A percentile compares a stretch with the other conserved stretches of the same genome.
These are phyloP conservation scores for Augochlora pura DNA, from an alignment of 1,140 invertebrate species.

Conservation along the genomic window DNA sequence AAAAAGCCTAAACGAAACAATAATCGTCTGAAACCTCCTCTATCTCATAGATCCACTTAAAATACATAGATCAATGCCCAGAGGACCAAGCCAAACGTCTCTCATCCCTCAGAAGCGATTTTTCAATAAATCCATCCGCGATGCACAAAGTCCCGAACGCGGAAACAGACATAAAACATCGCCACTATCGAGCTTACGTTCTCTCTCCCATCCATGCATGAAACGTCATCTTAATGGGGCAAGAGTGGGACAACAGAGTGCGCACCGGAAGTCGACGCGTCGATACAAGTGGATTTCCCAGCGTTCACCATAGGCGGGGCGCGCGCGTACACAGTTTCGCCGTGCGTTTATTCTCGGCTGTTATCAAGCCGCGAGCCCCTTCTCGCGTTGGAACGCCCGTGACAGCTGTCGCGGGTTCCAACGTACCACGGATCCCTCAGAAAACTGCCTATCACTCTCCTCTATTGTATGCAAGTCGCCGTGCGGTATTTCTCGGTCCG, in stretches of 20 bases:
- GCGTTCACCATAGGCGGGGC: not conserved
- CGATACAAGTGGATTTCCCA: conserved; percentile 34
- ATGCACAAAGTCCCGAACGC: too few species aligned
- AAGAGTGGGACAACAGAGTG: not conserved
- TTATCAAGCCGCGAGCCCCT: conserved; percentile 38
- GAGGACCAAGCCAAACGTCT: too few species aligned
- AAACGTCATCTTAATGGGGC: too few species aligned
- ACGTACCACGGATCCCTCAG: conserved; percentile 41
- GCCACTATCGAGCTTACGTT: too few species aligned
- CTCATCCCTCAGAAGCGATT: too few species aligned
- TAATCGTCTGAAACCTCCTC: too few species aligned
- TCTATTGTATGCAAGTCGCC: conserved; percentile 61
- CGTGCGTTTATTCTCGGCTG: conserved; percentile 38
- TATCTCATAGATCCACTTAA: too few species aligned
- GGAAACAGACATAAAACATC: too few species aligned
- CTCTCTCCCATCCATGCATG: too few species aligned
- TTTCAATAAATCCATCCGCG: too few species aligned
- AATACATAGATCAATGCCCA: too few species aligned
- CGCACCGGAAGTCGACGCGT: not conserved
- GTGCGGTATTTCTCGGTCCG: conserved; percentile 42
- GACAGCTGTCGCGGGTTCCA: conserved; percentile 57
- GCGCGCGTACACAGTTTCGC: not conserved
- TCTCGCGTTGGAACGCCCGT: conserved; percentile 14
- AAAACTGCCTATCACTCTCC: conserved; percentile 59
- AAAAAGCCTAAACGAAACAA: too few species aligned